phyloP scores from a whole-genome alignment of 2,797 vertebrate genomes.

The Peromyscus attwateri region DNA sequence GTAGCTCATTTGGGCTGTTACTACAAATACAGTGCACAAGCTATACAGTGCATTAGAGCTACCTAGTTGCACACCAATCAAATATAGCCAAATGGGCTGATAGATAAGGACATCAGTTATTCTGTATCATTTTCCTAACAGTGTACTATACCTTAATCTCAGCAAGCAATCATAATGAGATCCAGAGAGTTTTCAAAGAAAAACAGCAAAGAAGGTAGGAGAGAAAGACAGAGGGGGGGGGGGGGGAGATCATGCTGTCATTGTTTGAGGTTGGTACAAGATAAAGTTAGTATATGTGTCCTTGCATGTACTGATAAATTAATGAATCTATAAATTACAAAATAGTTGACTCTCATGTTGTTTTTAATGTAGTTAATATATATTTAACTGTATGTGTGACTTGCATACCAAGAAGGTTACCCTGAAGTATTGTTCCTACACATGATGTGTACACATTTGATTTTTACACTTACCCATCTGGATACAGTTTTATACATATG shows the following conservation, averaged over 20 bases:
- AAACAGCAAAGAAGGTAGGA: background rate
- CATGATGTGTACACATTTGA: background rate
- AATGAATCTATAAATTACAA: background rate
- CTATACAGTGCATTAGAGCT: background rate
- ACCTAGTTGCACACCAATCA: too few species aligned
- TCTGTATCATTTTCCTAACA: background rate
- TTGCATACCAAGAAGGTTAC: background rate
- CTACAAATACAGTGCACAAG: background rate
- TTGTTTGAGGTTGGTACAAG: background rate
- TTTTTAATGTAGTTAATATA: background rate
- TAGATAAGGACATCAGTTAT: background rate
- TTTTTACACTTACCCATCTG: background rate
- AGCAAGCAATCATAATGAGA: background rate
- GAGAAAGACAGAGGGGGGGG: too few species aligned
- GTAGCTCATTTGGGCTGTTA: background rate
- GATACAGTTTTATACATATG: background rate
- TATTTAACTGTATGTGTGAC: background rate
- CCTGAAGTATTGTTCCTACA: background rate
- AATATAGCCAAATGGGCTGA: too few species aligned
- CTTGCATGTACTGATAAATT: background rate
- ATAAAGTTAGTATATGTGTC: background rate
- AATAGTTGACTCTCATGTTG: background rate
- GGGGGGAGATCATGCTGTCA: background rate
- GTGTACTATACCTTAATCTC: background rate
- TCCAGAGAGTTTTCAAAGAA: background rate